Evolutionary conservation across 2,888 invertebrate species (phyloP).

Genomic region (Erebia aethiops): DNA sequence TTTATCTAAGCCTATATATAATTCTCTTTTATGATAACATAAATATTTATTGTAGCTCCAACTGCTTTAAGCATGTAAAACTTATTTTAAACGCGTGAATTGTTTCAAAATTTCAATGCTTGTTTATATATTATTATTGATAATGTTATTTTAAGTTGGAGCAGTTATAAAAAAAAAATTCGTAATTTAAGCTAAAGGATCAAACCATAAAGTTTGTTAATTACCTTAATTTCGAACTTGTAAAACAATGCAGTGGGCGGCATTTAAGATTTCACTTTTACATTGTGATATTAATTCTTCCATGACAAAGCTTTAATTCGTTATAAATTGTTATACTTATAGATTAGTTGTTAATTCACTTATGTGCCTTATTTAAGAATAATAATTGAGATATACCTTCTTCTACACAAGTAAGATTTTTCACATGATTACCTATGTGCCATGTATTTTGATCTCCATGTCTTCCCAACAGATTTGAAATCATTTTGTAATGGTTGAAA

Average conservation of each 20-base stretch:
- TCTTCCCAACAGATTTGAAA: slow-evolving; percentile 57
- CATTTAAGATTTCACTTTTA: slow-evolving; percentile 25
- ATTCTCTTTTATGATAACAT: not conserved
- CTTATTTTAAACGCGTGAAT: not conserved
- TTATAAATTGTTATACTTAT: slow-evolving; percentile 62
- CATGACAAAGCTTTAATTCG: slow-evolving; percentile 81
- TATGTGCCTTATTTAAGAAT: slow-evolving; percentile 53
- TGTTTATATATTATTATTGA: not conserved
- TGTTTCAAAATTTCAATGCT: not conserved
- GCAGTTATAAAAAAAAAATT: not conserved
- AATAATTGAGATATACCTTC: slow-evolving; percentile 26
- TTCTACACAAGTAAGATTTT: slow-evolving; percentile 24
- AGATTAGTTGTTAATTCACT: slow-evolving; percentile 43
- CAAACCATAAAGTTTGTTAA: not conserved
- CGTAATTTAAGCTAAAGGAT: not conserved
- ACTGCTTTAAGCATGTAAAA: not conserved
- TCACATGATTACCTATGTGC: slow-evolving; percentile 36
- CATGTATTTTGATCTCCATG: slow-evolving; percentile 79
- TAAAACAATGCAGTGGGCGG: slow-evolving; percentile 6
- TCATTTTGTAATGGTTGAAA: slow-evolving; percentile 28
- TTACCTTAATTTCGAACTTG: not conserved
- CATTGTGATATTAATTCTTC: slow-evolving; percentile 78
- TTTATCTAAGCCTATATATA: not conserved
- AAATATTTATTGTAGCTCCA: not conserved
- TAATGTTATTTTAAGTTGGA: not conserved